Evolutionary conservation across 2,888 invertebrate species (phyloP).

Genomic region (Phoenoteleia sp.): DNA sequence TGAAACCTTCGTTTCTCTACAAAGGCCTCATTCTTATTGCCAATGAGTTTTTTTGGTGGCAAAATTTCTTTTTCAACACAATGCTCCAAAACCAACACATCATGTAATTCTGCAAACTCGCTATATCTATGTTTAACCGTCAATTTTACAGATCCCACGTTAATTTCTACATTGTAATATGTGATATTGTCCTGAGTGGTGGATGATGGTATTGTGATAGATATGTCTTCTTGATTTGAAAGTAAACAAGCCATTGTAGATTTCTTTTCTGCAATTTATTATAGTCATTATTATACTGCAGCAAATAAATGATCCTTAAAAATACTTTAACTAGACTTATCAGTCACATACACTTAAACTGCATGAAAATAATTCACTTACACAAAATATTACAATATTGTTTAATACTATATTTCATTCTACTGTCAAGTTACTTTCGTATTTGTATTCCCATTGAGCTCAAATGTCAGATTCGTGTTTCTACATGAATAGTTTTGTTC

Average conservation of each 20-base stretch:
- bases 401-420: no score
- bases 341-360: no score
- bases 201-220: constrained; percentile 90
- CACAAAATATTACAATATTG: no score
- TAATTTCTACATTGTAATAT: constrained; percentile 91
- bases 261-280: not conserved
- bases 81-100: constrained; percentile 93
- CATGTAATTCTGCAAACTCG: constrained; percentile 95
- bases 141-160: constrained; percentile 93
- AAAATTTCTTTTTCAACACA: constrained; percentile 94
- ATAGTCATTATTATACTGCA: not conserved
- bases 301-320: no score
- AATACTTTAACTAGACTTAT: no score
- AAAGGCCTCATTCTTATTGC: constrained; percentile 96
- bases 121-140: constrained; percentile 91
- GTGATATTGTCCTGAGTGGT: constrained; percentile 90
- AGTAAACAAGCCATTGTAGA: constrained; percentile 93
- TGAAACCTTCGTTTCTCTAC: constrained; percentile 94
- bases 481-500: no score
- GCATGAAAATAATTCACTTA: no score
- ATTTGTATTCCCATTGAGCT: no score
- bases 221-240: constrained; percentile 90
- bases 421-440: no score
- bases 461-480: no score
- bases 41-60: constrained; percentile 97